These are phyloP conservation scores for Tineola bisselliella DNA, from an alignment of 2,888 invertebrate genomes.

Conservation along the genomic window DNA sequence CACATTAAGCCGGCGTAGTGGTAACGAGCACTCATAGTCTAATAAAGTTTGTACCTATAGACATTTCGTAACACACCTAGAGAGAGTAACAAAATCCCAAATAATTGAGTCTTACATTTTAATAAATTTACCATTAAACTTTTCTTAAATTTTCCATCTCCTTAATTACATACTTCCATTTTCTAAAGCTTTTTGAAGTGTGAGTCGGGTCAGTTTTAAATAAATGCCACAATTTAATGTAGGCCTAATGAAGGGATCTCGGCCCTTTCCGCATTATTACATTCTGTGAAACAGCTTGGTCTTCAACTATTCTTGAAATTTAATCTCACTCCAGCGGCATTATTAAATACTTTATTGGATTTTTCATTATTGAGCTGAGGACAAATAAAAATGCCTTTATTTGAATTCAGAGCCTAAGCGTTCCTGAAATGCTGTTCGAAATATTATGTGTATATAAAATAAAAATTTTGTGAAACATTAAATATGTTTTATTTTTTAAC, in stretches of 20 bases:
- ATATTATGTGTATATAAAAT: neutral
- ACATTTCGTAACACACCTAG: too few relatives aligned
- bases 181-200: conserved; percentile 17
- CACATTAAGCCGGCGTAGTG: too few relatives aligned
- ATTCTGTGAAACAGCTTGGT: conserved; percentile 17
- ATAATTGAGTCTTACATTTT: conserved; percentile 10
- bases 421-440: neutral
- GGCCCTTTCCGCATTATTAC: conserved; percentile 31
- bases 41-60: too few relatives aligned
- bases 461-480: neutral
- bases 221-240: conserved; percentile 27
- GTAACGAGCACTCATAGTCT: too few relatives aligned
- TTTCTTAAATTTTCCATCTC: conserved; percentile 7
- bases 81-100: neutral
- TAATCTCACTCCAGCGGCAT: neutral
- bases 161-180: conserved; percentile 10
- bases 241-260: conserved; percentile 33
- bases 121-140: neutral
- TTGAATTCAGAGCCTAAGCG: neutral
- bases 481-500: neutral
- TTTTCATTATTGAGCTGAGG: neutral
- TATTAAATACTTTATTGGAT: conserved; percentile 1
- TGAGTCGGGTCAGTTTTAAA: conserved; percentile 15
- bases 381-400: neutral
- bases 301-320: neutral